Evolutionary conservation across 2,888 invertebrate genomes (phyloP), one percentile per base, ranked within the genome.

Genomic region (Hybos culiciformis): DNA sequence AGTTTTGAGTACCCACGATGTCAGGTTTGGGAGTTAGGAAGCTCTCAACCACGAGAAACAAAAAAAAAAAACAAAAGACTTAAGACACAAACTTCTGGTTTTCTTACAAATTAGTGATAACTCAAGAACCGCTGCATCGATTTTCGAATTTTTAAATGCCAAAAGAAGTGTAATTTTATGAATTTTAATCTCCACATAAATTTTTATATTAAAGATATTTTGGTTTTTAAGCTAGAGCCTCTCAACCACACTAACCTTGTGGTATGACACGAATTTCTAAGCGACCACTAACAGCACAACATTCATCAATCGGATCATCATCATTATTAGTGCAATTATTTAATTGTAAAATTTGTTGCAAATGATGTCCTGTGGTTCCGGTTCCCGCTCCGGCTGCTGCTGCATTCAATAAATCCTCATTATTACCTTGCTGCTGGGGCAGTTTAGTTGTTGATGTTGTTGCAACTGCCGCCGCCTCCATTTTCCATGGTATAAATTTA

Each of bases 261-360:
- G 77, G 72, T 40, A 80, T 71, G 42, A 88, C 84, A 41, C 87
- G 74, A 42, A 88, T 88, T 69, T 88, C 87, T 40, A 88, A 70
- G 37, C 85, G 75, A 36, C 83, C 83, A 44, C 84, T 85, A 17
- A 86, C 80, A 1, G 79, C 71, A 52, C 72, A 71, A 46, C 70
- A 69, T 45, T 71, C 71, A 41, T 69, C 54, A 9, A 32, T 49
- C 48, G 20, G 50, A 44, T 45, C 44, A 15, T 9, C 24, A 17
- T 36, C 20, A n/a, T 11, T 34, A 15, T 9, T 39, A 17, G 45
- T 43, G 19, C 8, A 21, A 24, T 46, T 43, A 19, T 48, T 36
- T 17, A 33, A 39, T 36, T 31, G 39, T 14, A 32, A 23, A 23
- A 33, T 38, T 11, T 42, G 39, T 9, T 41, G 44, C 14, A 37